Percentiles rank a stretch among this genome's conserved stretches.
These are phyloP conservation scores for Aurelia sp. DNA, from an alignment of 30 jellyfish, hydroid and myxozoan genomes.

Conservation along the genomic window DNA sequence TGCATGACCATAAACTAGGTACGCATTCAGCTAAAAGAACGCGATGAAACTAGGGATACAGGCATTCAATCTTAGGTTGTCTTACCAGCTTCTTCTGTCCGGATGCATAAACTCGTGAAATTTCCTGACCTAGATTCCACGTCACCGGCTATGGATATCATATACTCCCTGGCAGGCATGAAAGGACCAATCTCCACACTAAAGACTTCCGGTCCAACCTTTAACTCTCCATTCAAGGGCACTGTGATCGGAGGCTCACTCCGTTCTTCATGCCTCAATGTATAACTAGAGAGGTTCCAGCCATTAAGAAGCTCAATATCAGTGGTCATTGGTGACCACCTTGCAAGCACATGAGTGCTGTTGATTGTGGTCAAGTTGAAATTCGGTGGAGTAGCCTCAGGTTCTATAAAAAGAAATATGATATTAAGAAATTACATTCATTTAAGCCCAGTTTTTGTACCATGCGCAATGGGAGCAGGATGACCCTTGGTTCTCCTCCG, in stretches of 20 bases:
- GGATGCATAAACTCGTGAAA: slow-evolving; percentile 6
- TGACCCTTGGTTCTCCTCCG: no score
- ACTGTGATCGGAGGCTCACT: background rate
- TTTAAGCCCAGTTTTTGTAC: no score
- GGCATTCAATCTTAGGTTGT: background rate
- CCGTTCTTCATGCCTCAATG: slow-evolving; percentile 4
- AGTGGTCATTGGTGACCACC: slow-evolving; percentile 30
- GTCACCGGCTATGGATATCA: slow-evolving; percentile 34
- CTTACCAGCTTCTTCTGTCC: slow-evolving; percentile 35
- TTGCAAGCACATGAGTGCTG: background rate
- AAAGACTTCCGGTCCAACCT: background rate
- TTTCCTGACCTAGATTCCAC: slow-evolving; percentile 34
- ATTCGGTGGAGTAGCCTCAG: slow-evolving; percentile 45
- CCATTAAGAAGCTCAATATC: slow-evolving; percentile 67
- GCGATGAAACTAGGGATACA: no score
- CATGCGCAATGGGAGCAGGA: no score
- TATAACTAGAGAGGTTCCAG: slow-evolving; percentile 48
- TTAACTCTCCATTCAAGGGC: background rate
- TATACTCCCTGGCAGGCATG: slow-evolving; percentile 13
- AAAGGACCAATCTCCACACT: slow-evolving; percentile 1
- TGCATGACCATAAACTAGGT: no score
- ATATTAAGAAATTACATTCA: no score
- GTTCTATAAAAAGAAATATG: slow-evolving; percentile 24
- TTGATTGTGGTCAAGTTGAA: background rate
- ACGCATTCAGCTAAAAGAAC: no score